Evolutionary conservation across 1,140 invertebrate species (phyloP), one percentile per base, ranked within the genome.

Genomic region (Hypsibius dujardini): DNA sequence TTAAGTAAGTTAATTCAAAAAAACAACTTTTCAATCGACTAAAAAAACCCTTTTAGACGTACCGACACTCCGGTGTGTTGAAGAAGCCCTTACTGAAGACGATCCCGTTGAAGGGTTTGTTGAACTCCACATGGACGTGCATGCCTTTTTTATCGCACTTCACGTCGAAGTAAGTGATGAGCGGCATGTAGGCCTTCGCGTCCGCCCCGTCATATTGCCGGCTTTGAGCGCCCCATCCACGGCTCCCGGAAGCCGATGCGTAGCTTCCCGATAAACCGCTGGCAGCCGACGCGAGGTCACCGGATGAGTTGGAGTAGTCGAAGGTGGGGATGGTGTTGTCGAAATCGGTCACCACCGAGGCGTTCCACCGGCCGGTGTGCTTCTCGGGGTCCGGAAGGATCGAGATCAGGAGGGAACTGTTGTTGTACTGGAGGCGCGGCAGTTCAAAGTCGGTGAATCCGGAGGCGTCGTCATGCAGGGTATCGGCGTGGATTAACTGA

Each of bases 101-200:
- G 86, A 94, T 92, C 1, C 92, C 92, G 79, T 93, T 92, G 81
- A 95, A 95, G 0, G 92, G 90, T 46, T 90, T 83, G 78, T 94
- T 91, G 80, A 95, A 94, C 78, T 92, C 90, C 75, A 95, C 90
- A 79, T 90, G 91, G 2, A 94, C 90, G 46, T 90, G 83, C 91
- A 95, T 95, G 77, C 91, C 87, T 59, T 90, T 93, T 80, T 94
- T 95, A 79, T 94, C 91, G 79, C 92, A 95, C 77, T 93, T 90
- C 59, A 95, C 92, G 80, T 95, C 90, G 46, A 94, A 79, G 76
- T 90, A 87, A 77, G 90, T 90, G 74, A 93, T 92, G 78, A 91
- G 88, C 1, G 90, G 90, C 77, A 90, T 75, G 59, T 77, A 77
- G 7, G 75, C 42, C 28, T 71, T 59, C 12, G 12, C 12, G 62